Evolutionary conservation across 2,888 invertebrate species (phyloP), one percentile per base, ranked within the genome.

Genomic region (Pachliopta kotzebuea): DNA sequence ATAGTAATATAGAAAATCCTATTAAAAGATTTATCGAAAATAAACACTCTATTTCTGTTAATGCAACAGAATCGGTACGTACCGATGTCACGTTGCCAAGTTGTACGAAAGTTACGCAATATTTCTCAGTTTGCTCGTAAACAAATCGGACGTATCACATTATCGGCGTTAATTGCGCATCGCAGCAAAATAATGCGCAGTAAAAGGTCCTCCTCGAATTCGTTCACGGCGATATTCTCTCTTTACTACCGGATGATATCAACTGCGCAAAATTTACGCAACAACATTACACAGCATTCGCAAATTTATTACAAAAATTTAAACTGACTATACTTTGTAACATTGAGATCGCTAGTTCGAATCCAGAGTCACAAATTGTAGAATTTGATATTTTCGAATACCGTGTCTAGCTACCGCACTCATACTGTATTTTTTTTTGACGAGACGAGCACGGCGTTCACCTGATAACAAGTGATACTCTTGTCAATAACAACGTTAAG

Each of bases 31-130:
- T n/a, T 6, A 23, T 11, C 21, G 9, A 9, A 52, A 52, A 52
- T 52, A 52, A 21, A 52, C 21, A 21, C 7, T 8, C 50, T 52
- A 21, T 52, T 52, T n/a, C n/a, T n/a, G 54, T 26, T 18, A 17
- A 9, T 26, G 26, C 54, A 23, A 18, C 55, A n/a, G 18, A 26
- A 8, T 23, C 9, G 20, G 24, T 26, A 9, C 55, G 11, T 26
- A 7, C 20, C 8, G 18, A 14, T 2, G 14, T 14, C 18, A 11
- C 31, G 9, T 3, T 59, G 63, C 63, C 63, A 63, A 63, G n/a
- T 63, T 55, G 21, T 45, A 18, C 42, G 21, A 37, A 59, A 49
- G 37, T 63, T 58, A 55, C 63, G 53, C 23, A 63, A 63, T 45
- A 24, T 6, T 26, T 59, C 0, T 37, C 37, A 2, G 37, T 14